A percentile compares a stretch with the other conserved stretches of the same genome.
These are phyloP conservation scores for Drosophila suboccidentalis DNA, from an alignment of 2,888 invertebrate genomes.

Conservation along the genomic window DNA sequence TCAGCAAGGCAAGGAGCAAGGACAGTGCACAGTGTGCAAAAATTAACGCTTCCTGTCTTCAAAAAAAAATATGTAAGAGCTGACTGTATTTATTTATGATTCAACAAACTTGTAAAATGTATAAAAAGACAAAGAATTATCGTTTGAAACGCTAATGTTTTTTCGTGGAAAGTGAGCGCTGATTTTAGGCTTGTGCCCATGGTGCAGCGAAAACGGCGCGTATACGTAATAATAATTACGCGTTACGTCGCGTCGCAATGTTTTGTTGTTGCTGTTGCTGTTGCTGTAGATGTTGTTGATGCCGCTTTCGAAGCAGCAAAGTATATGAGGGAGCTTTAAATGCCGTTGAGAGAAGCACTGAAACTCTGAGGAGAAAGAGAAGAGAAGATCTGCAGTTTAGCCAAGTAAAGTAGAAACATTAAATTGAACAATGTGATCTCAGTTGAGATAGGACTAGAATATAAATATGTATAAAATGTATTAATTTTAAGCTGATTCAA, in stretches of 20 bases:
- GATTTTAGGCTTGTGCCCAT: conserved; percentile 21
- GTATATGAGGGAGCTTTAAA: conserved; percentile 65
- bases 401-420: not conserved
- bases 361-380: not conserved
- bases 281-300: conserved; percentile 2
- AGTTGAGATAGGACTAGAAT: too few species aligned
- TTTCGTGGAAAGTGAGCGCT: not conserved
- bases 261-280: not conserved
- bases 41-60: not conserved
- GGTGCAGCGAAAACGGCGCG: conserved; percentile 44
- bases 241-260: conserved; percentile 35
- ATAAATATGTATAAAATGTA: too few species aligned
- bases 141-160: not conserved
- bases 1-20: conserved; percentile 17
- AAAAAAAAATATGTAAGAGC: not conserved
- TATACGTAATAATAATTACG: conserved; percentile 77
- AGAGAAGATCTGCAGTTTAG: not conserved
- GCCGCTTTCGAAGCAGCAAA: conserved; percentile 38
- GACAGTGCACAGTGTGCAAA: conserved; percentile 15
- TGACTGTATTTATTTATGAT: not conserved
- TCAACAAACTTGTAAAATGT: not conserved
- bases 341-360: conserved; percentile 22
- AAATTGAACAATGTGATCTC: not conserved
- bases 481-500: not conserved
- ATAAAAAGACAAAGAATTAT: not conserved